Evolutionary conservation across 2,113 vertebrate genomes (phyloP), one percentile per base, ranked within the genome.

Genomic region (Platichthys stellatus): DNA sequence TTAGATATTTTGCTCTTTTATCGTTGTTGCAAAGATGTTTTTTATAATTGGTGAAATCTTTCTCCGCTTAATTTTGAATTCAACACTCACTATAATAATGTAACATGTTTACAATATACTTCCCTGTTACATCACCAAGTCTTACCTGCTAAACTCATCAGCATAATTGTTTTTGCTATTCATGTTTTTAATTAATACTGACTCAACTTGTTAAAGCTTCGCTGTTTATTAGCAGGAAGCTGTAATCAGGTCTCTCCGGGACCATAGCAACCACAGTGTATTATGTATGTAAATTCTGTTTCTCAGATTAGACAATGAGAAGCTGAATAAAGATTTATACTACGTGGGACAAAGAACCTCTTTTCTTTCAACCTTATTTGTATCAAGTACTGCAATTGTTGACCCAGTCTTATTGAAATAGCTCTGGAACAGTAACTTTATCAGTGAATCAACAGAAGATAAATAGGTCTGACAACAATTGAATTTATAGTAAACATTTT

Each of bases 121-220:
- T 53, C 8, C 12, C 21, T 43, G 12, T 54, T 10, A 53, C 31
- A 4, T 76, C 12, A 40, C 38, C 2, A 31, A 9, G 31, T 56
- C 51, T 40, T 51, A 59, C 28, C 17, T 28, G 23, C 14, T 18
- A 7, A 56, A 17, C 38, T 51, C 45, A 68, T 73, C 0, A 35
- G 9, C 20, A 72, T 47, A 38, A 63, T n/a, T 38, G 26, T 53
- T 67, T 83, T 4, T 26, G 3, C 40, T 59, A 31, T 43, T 18
- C 35, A n/a, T 60, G 5, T 26, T 53, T 62, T 68, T 54, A 59
- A 72, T 74, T 74, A 40, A 35, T 15, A 58, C 54, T 59, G 53
- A 58, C 51, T 58, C 9, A 17, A 23, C 54, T 49, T 47, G 40
- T 65, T 66, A 59, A 59, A 43, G 53, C 11, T 62, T 78, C 24